Evolutionary conservation across 2,888 invertebrate species (phyloP).

Genomic region (Trissonchulus sp.): DNA sequence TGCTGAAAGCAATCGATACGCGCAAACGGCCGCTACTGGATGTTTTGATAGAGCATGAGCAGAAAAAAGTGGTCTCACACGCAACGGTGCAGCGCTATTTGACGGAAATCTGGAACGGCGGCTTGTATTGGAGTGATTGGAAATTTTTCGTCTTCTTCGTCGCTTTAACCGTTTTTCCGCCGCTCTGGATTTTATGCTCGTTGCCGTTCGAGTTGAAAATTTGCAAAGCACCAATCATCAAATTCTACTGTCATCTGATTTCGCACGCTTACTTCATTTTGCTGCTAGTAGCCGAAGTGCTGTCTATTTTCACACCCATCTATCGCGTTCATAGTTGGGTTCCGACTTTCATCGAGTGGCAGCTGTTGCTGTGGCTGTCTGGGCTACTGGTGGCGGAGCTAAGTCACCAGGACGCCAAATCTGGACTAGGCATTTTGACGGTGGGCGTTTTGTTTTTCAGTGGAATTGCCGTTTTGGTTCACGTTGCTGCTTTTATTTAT

Average conservation of each 20-base stretch:
- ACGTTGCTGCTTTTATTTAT: constrained; percentile 47
- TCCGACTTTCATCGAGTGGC: constrained; percentile 94
- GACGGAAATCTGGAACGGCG: constrained; percentile 93
- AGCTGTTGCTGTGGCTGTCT: constrained; percentile 85
- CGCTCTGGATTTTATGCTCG: constrained; percentile 91
- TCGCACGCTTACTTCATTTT: constrained; percentile 96
- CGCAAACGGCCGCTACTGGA: constrained; percentile 72
- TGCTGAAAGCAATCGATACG: constrained; percentile 88
- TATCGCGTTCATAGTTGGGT: constrained; percentile 59
- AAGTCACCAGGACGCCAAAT: constrained; percentile 94
- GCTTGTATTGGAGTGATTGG: constrained; percentile 90
- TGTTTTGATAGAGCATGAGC: constrained; percentile 87
- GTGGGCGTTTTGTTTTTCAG: constrained; percentile 64
- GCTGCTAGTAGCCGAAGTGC: constrained; percentile 63
- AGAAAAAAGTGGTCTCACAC: constrained; percentile 67
- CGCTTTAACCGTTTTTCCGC: constrained; percentile 84
- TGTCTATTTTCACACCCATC: constrained; percentile 30
- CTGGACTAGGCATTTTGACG: constrained; percentile 77
- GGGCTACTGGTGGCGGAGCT: constrained; percentile 90
- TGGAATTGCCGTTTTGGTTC: constrained; percentile 65
- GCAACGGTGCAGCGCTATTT: constrained; percentile 57
- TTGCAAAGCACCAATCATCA: constrained; percentile 97
- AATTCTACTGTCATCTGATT: constrained; percentile 98
- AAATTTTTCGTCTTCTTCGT: constrained; percentile 86
- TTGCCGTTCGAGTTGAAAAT: constrained; percentile 88